Base-by-base conservation (phyloP, 2,888 invertebrate species). In the Patella pellucida region DNA sequence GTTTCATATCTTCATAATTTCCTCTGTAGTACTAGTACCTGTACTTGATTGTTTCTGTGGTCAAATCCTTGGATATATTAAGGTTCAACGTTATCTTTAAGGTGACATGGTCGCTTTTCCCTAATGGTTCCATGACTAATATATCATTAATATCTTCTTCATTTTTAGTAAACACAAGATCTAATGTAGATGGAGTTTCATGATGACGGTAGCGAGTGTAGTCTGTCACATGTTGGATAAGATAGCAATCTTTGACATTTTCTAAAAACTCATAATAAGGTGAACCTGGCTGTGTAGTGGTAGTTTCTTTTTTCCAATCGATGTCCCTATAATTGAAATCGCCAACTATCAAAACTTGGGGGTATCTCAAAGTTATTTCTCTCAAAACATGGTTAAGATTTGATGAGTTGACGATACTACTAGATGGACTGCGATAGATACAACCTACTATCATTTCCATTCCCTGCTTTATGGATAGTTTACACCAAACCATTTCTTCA, bases 401-500 rank as follows among this genome's bases (percentile, higher is more conserved):
- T 16, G n/a, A 16, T 19, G 7, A 62, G 23, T 62, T 62, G 19
- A 19, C 62, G 11, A 19, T 12, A 19, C 19, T 19, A 62, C 62
- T 19, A 19, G 19, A 62, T 9, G 62, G 62, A 23, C 62, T 62
- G 9, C 62, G n/a, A 12, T 62, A 62, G 7, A 62, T 62, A 62
- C 62, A 62, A 19, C 56, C 56, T 56, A 56, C 15, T 56, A 23
- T 3, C 12, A 41, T 41, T 41, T 19, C n/a, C 62, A 23, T 62
- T 12, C 23, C 62, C n/a, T 62, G n/a, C 2, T 23, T 23, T 19
- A n/a, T 15, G 9, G n/a, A 62, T 62, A 62, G 11, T 62, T 62
- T 62, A 62, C 16, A 62, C 62, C 62, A 62, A 19, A 56, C n/a
- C 56, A 56, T 56, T 56, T 56, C 56, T 56, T n/a, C 56, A 12